Percentiles rank a stretch among this genome's conserved stretches.
Evolutionary conservation across 2,113 vertebrate genomes (phyloP).

Genomic region (Semnornis frantzii): DNA sequence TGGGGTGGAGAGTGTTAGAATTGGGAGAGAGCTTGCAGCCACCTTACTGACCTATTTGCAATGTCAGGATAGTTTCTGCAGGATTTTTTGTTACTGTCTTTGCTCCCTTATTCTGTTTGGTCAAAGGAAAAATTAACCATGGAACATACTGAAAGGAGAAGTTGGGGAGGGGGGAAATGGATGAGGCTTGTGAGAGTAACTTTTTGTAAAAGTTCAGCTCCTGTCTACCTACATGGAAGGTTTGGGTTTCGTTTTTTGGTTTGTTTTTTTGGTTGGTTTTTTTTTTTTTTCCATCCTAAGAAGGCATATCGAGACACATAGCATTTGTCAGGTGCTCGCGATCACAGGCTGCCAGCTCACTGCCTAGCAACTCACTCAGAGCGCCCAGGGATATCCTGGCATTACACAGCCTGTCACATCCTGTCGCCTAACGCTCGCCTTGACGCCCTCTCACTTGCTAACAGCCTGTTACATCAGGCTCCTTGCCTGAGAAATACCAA

Average conservation of each 20-base stretch:
- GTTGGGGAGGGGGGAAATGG: background rate
- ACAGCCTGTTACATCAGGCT: background rate
- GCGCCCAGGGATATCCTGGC: background rate
- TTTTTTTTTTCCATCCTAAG: background rate
- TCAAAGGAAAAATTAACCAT: background rate
- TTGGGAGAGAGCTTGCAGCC: background rate
- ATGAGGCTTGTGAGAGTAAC: background rate
- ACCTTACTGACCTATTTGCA: background rate
- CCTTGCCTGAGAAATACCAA: background rate
- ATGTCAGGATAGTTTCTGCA: background rate
- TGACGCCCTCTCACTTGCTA: background rate
- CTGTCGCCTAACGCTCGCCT: background rate
- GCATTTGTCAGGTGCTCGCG: background rate
- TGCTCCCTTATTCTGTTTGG: background rate
- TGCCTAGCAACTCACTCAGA: conserved; percentile 12
- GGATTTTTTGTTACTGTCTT: background rate
- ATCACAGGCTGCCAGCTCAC: background rate
- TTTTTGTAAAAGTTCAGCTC: background rate
- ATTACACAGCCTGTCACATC: background rate
- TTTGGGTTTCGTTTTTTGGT: background rate
- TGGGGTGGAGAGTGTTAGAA: background rate
- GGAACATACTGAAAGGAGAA: background rate
- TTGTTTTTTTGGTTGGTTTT: background rate
- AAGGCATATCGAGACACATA: background rate
- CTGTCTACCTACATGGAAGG: background rate